These are phyloP conservation scores for Semnornis frantzii DNA, from an alignment of 2,113 vertebrate genomes.

Conservation along the genomic window DNA sequence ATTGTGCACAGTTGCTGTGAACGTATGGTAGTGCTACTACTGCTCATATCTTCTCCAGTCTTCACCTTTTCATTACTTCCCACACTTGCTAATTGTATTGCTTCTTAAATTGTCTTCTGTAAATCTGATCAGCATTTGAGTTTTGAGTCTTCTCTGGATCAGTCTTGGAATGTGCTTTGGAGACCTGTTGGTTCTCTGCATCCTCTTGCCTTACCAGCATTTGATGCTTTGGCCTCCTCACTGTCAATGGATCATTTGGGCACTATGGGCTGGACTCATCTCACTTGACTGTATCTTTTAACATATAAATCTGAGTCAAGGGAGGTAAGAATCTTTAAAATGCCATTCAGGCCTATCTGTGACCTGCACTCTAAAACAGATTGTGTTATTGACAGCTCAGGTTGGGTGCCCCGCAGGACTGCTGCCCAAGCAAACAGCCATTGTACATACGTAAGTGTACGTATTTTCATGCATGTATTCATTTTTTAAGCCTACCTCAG, in stretches of 20 bases:
- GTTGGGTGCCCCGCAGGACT: neutral
- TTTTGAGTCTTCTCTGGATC: neutral
- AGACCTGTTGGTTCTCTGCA: neutral
- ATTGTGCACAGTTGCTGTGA: neutral
- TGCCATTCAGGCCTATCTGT: neutral
- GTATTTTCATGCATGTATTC: neutral
- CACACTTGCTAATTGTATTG: neutral
- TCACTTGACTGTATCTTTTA: neutral
- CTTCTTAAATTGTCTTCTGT: neutral
- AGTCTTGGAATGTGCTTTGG: neutral
- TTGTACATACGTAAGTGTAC: neutral
- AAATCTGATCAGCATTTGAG: neutral
- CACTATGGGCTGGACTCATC: neutral
- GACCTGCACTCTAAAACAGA: neutral
- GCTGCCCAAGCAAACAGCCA: neutral
- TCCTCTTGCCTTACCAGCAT: neutral
- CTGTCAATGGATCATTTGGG: neutral
- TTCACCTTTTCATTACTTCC: neutral
- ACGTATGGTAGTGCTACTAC: neutral
- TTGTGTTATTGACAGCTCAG: neutral
- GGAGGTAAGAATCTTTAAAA: neutral
- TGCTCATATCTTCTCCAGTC: neutral
- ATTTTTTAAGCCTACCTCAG: neutral
- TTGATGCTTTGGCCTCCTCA: neutral
- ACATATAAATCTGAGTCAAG: neutral